phyloP scores from a whole-genome alignment of 2,113 vertebrate genomes.

The Muntiacus muntjak region DNA sequence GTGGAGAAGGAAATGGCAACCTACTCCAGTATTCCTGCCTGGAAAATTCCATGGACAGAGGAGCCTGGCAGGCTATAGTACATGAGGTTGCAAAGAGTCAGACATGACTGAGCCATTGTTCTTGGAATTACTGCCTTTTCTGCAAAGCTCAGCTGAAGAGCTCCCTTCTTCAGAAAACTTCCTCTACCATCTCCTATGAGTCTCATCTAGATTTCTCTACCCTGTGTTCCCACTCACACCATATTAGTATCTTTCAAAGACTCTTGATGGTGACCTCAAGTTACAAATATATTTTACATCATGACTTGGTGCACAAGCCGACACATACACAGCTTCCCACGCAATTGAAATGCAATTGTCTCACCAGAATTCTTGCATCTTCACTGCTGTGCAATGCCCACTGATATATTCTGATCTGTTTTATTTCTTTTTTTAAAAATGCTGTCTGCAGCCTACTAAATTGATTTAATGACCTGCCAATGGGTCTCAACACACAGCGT shows the following conservation, averaged over 20 bases:
- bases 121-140: background rate
- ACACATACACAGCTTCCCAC: background rate
- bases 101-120: background rate
- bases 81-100: background rate
- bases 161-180: background rate
- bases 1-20: background rate
- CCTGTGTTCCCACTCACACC: background rate
- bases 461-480: slow-evolving; percentile 63
- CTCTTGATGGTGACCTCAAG: background rate
- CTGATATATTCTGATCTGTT: background rate
- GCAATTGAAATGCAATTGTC: background rate
- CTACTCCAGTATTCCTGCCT: background rate
- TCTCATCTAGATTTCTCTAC: background rate
- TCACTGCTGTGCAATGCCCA: background rate
- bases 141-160: background rate
- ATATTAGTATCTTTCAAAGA: background rate
- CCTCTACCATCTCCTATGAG: background rate
- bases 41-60: background rate
- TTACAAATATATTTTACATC: background rate
- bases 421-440: background rate
- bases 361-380: background rate
- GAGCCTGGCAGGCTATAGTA: background rate
- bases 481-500: slow-evolving; percentile 18
- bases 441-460: slow-evolving; percentile 38
- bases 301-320: background rate